Conservation (phyloP, 2,113 vertebrate species). For the Columba janthina region DNA sequence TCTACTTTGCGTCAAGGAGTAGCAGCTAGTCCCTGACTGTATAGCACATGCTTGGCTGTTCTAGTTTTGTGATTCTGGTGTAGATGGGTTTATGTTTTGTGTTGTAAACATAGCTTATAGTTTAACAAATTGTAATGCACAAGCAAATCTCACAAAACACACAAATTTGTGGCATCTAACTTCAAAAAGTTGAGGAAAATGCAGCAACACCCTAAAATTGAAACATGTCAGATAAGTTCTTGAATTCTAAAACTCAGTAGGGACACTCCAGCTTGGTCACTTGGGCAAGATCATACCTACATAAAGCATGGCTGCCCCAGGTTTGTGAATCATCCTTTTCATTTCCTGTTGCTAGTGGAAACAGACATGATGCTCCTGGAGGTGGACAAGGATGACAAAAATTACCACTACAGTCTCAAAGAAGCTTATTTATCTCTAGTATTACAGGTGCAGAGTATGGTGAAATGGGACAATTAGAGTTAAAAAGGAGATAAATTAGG, state of each 20-base stretch:
- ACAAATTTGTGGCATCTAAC: not conserved
- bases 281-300: not conserved
- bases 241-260: not conserved
- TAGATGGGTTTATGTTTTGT: not conserved
- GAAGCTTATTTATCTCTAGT: conserved; percentile 2
- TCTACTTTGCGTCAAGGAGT: not conserved
- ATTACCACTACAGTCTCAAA: conserved; percentile 14
- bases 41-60: not conserved
- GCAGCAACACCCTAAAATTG: not conserved
- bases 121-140: not conserved
- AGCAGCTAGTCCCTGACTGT: not conserved
- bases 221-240: not conserved
- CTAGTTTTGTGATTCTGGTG: not conserved
- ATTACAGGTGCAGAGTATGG: not conserved
- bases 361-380: conserved; percentile 7
- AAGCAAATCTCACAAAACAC: not conserved
- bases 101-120: not conserved
- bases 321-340: not conserved
- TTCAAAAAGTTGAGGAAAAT: not conserved
- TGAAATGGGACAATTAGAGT: conserved; percentile 22
- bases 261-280: not conserved
- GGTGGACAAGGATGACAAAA: conserved; percentile 1
- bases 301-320: not conserved
- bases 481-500: conserved; percentile 29
- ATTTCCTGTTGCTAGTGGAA: conserved; percentile 23